These are phyloP conservation scores for Suillia variegata DNA, from an alignment of 2,888 invertebrate genomes.

Conservation along the genomic window DNA sequence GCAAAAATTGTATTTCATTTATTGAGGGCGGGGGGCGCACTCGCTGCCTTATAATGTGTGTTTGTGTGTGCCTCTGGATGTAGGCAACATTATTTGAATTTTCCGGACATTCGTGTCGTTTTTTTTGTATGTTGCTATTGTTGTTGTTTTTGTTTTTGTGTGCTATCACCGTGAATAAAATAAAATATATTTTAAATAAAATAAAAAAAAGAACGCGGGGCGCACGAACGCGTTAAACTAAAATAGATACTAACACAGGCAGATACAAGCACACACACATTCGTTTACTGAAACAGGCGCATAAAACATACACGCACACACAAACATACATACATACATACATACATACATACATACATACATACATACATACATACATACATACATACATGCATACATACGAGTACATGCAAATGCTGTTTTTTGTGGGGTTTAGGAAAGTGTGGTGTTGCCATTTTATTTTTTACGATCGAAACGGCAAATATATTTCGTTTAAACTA, in stretches of 20 bases:
- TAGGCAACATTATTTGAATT: slow-evolving; percentile 21
- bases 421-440: no score
- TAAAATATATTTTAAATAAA: not conserved
- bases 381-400: slow-evolving; percentile 1
- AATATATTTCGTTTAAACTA: not conserved
- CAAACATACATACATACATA: slow-evolving; percentile 12
- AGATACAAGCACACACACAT: no score
- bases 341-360: slow-evolving; percentile 10
- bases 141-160: slow-evolving; percentile 23
- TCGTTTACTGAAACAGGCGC: no score
- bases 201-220: no score
- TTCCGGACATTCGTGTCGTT: no score
- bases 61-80: no score
- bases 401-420: no score
- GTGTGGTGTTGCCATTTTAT: no score
- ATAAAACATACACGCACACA: not conserved
- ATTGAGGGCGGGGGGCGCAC: not conserved
- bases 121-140: no score
- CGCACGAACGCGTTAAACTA: not conserved
- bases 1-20: slow-evolving; percentile 3
- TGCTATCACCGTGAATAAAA: no score
- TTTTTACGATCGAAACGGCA: not conserved
- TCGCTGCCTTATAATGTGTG: no score
- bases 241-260: not conserved
- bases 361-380: not conserved